Conservation (phyloP, 1,140 invertebrate species). For the Sarcophaga bullata region DNA sequence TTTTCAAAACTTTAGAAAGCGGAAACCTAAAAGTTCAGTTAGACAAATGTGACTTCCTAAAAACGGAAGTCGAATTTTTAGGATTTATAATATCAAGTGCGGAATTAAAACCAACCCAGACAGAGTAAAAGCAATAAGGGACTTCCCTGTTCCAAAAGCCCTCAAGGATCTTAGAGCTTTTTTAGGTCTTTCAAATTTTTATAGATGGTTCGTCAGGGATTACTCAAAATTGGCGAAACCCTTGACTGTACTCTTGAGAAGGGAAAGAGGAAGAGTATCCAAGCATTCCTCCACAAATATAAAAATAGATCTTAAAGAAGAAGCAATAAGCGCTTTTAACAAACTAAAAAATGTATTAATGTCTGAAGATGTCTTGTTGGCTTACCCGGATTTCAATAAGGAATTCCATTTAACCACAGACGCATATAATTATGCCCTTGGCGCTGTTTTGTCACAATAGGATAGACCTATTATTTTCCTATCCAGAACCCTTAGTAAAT, state of each 20-base stretch:
- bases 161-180: slow-evolving; percentile 41
- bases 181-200: slow-evolving; percentile 31
- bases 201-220: slow-evolving; percentile 19
- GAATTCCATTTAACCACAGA: background rate
- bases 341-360: slow-evolving; percentile 39
- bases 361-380: slow-evolving; percentile 23
- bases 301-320: slow-evolving; percentile 11
- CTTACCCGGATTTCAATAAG: slow-evolving; percentile 16
- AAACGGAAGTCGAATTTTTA: slow-evolving; percentile 21
- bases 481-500: slow-evolving; percentile 56
- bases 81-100: slow-evolving; percentile 21
- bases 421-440: background rate
- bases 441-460: slow-evolving; percentile 8
- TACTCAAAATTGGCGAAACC: slow-evolving; percentile 34
- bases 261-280: slow-evolving; percentile 34
- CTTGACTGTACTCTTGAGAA: slow-evolving; percentile 43
- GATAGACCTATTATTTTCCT: slow-evolving; percentile 59
- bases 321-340: slow-evolving; percentile 41
- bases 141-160: slow-evolving; percentile 45
- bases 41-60: background rate
- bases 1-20: slow-evolving; percentile 48
- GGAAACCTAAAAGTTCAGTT: slow-evolving; percentile 61
- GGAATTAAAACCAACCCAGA: slow-evolving; percentile 41
- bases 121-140: slow-evolving; percentile 45
- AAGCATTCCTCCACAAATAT: slow-evolving; percentile 34